Base-by-base conservation (phyloP, 2,888 invertebrate species). In the Phaonia tiefii region DNA sequence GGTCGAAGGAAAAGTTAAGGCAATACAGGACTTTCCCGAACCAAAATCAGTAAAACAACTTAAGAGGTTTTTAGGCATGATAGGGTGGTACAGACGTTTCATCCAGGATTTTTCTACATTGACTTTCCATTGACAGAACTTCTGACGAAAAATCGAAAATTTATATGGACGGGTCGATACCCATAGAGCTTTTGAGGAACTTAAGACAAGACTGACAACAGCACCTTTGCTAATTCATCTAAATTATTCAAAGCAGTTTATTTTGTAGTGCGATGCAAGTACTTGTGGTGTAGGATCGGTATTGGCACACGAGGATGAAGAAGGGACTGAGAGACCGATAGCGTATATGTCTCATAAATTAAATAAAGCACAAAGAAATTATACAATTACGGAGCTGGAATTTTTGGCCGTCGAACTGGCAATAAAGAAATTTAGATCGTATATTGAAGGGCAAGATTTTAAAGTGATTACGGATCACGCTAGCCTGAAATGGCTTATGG, bases 281-380 rank as follows among this genome's bases (percentile, higher is more conserved):
- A n/a, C n/a, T n/a, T n/a, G n/a, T 15, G 58, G 37, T 2, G n/a
- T 60, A n/a, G 56, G 44, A 4, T 22, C 42, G 4, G 60, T 58
- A 1, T 31, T 58, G 13, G 44, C 31, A 0, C 71, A 58, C 4
- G 10, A 13, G 11, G 42, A 56, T 8, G 4, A 25, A 3, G 26
- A 56, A n/a, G 26, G 56, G n/a, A 56, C 13, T n/a, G n/a, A n/a
- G n/a, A n/a, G n/a, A n/a, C n/a, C n/a, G n/a, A n/a, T n/a, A n/a
- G n/a, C n/a, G n/a, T 56, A n/a, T n/a, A 58, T 75, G 58, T 83
- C 80, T 0, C 60, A 80, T 31, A 80, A 83, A 39, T 22, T 80
- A 8, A 84, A 84, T 22, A 70, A 71, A 4, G 72, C 77, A 10
- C 83, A 83, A 26, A 8, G 39, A 4, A 67, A 51, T 20, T 67